Conservation (phyloP, 2,888 invertebrate species). For the Synanthedon vespiformis region DNA sequence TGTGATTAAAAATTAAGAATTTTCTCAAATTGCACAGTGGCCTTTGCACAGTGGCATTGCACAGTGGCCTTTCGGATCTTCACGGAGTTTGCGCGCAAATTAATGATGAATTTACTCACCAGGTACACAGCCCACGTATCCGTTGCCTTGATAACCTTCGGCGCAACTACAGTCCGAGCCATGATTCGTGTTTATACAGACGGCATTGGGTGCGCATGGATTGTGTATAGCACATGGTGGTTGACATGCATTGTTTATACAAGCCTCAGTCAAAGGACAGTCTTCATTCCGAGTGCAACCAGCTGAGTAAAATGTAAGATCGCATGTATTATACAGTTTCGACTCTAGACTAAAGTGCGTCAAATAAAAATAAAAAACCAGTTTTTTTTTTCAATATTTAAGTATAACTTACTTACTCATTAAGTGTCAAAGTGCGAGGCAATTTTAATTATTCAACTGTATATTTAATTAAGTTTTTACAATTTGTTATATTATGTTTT, state of each 20-base stretch:
- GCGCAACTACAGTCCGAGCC: slow-evolving; percentile 87
- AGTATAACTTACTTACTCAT: too few relatives aligned
- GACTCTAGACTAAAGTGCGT: background rate
- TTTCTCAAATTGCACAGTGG: background rate
- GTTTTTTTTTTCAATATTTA: too few relatives aligned
- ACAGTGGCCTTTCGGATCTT: background rate
- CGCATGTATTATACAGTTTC: slow-evolving; percentile 4
- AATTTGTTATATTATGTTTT: too few relatives aligned
- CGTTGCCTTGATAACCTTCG: slow-evolving; percentile 89
- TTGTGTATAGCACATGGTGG: slow-evolving; percentile 88
- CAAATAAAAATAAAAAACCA: too few relatives aligned
- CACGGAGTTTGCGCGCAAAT: too few relatives aligned
- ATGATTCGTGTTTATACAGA: slow-evolving; percentile 90
- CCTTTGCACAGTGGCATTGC: background rate
- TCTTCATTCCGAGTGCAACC: slow-evolving; percentile 89
- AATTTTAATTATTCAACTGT: too few relatives aligned
- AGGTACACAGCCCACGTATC: slow-evolving; percentile 83
- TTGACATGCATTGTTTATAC: slow-evolving; percentile 86
- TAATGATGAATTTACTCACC: slow-evolving; percentile 60
- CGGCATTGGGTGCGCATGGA: slow-evolving; percentile 85
- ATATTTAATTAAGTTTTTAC: too few relatives aligned
- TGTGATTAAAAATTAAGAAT: too few relatives aligned
- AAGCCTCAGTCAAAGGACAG: slow-evolving; percentile 87
- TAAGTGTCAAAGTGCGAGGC: too few relatives aligned
- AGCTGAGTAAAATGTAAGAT: slow-evolving; percentile 70